These are phyloP conservation scores for Forbesichthys agassizii DNA, from an alignment of 2,113 vertebrate species.

Conservation along the genomic window DNA sequence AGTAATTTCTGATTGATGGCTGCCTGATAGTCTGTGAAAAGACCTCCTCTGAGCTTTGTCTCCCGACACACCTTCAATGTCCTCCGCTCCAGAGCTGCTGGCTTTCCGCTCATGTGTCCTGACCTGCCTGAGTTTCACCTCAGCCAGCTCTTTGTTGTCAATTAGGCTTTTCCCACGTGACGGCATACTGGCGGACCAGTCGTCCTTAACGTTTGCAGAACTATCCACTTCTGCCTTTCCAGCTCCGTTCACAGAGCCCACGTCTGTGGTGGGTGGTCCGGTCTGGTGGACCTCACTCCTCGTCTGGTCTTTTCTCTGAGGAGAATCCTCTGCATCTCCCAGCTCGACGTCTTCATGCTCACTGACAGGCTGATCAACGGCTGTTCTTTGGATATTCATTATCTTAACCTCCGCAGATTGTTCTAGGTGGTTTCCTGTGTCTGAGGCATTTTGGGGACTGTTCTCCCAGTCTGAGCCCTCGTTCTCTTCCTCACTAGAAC, in stretches of 20 bases:
- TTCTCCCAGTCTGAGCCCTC: conserved; percentile 62
- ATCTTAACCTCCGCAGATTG: conserved; percentile 16
- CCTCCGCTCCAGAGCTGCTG: conserved; percentile 61
- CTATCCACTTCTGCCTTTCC: conserved; percentile 47
- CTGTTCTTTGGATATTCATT: conserved; percentile 38
- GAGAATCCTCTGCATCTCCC: conserved; percentile 39
- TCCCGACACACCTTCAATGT: conserved; percentile 54
- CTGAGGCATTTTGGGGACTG: conserved; percentile 27
- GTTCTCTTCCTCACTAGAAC: conserved; percentile 64
- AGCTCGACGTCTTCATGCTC: conserved; percentile 41
- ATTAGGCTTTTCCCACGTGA: conserved; percentile 57
- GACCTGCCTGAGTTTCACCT: conserved; percentile 72
- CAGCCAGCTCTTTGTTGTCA: conserved; percentile 63
- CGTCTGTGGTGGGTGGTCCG: conserved; percentile 38
- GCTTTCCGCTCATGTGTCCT: conserved; percentile 65
- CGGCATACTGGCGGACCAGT: conserved; percentile 40
- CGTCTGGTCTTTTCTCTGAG: conserved; percentile 36
- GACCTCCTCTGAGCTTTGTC: conserved; percentile 66
- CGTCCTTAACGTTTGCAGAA: conserved; percentile 43
- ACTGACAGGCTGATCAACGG: conserved; percentile 28
- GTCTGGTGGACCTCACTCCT: conserved; percentile 35
- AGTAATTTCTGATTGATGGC: conserved; percentile 72
- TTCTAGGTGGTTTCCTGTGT: conserved; percentile 42
- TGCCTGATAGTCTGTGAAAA: conserved; percentile 62
- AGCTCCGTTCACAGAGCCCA: conserved; percentile 64